Conservation (phyloP, 2,888 invertebrate species). For the Andrena praecox region DNA sequence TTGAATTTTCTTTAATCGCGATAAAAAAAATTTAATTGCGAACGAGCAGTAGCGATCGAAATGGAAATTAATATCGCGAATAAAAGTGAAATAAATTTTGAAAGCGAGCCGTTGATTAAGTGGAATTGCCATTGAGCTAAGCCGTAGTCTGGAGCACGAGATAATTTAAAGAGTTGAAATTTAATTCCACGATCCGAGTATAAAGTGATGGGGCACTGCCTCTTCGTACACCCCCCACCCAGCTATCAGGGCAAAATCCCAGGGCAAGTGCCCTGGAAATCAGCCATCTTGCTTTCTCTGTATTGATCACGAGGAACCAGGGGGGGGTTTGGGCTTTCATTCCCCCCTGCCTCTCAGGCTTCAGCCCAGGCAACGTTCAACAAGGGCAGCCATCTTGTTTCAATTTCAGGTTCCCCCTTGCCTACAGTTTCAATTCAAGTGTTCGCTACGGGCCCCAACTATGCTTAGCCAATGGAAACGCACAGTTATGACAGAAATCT, state of each 20-base stretch:
- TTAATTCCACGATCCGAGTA: constrained; percentile 33
- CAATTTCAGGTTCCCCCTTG: constrained; percentile 75
- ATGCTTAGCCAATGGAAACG: constrained; percentile 70
- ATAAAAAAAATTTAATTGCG: too few species aligned
- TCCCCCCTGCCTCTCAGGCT: constrained; percentile 66
- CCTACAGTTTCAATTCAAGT: constrained; percentile 66
- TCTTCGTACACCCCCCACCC: constrained; percentile 65
- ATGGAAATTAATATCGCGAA: too few species aligned
- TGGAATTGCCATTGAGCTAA: background rate
- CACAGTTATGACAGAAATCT: constrained; percentile 18
- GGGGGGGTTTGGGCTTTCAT: constrained; percentile 74
- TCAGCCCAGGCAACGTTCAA: constrained; percentile 74
- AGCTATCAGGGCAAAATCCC: constrained; percentile 78
- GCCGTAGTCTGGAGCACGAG: background rate
- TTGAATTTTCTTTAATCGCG: background rate
- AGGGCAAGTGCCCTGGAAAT: constrained; percentile 83
- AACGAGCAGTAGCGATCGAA: background rate
- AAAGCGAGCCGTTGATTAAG: background rate
- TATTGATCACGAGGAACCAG: constrained; percentile 80
- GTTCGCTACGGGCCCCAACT: constrained; percentile 81
- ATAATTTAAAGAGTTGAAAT: constrained; percentile 17
- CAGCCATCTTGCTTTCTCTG: constrained; percentile 85
- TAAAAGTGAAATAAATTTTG: background rate
- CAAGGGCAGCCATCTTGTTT: constrained; percentile 83
- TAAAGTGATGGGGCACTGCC: constrained; percentile 38